A percentile compares a stretch with the other conserved stretches of the same genome.
These are phyloP conservation scores for Epistrophe eligans DNA, from an alignment of 2,888 invertebrate genomes.

Conservation along the genomic window DNA sequence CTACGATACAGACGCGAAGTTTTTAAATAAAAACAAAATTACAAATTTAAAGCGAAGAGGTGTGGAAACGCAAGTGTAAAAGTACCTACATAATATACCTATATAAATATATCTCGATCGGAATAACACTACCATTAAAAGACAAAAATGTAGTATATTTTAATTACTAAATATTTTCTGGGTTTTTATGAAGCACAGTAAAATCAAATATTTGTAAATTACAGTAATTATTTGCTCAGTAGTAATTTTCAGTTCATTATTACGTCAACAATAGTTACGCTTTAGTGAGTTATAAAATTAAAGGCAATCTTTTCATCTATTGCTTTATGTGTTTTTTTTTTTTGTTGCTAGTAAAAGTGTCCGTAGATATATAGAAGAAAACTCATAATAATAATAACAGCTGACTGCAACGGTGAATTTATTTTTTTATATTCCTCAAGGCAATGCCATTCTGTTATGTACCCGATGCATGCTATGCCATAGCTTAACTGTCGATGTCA, in stretches of 20 bases:
- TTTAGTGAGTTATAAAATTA: conserved; percentile 73
- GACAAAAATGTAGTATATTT: not conserved
- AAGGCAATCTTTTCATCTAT: conserved; percentile 47
- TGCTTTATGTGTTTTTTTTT: conserved; percentile 37
- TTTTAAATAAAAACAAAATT: conserved; percentile 13
- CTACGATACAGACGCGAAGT: conserved; percentile 56
- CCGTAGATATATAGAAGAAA: conserved; percentile 34
- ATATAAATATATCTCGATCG: conserved; percentile 28
- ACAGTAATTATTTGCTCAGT: conserved; percentile 58
- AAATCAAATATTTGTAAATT: conserved; percentile 33
- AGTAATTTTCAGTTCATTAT: conserved; percentile 62
- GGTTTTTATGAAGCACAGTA: not conserved
- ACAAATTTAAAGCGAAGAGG: not conserved
- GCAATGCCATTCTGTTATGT: conserved; percentile 18
- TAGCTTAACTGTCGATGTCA: conserved; percentile 68
- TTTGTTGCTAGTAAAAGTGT: conserved; percentile 40
- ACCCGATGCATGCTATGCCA: conserved; percentile 25
- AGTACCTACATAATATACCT: conserved; percentile 5
- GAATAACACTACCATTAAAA: not conserved
- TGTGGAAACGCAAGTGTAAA: conserved; percentile 48
- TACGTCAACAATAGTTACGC: conserved; percentile 74
- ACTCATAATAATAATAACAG: conserved; percentile 56
- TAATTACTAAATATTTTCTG: not conserved
- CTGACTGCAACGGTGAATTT: conserved; percentile 48
- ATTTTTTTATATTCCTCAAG: conserved; percentile 32